phyloP scores from a whole-genome alignment of 2,888 invertebrate species.

The Timema podura region DNA sequence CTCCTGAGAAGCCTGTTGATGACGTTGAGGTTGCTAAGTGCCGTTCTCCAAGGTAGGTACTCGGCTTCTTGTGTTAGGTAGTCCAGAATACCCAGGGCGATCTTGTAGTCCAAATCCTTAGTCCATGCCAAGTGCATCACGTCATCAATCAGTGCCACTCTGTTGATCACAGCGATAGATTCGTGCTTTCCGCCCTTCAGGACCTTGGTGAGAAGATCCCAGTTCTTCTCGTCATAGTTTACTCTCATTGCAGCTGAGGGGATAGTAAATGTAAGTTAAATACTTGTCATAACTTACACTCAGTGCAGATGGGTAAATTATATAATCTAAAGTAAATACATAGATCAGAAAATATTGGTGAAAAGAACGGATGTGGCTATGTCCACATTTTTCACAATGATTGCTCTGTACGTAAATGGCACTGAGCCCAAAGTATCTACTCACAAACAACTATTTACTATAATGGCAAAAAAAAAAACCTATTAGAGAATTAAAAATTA shows the following conservation, averaged over 20 bases:
- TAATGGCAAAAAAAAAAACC: too few relatives aligned
- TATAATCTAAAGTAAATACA: too few relatives aligned
- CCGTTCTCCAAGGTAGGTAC: slow-evolving; percentile 61
- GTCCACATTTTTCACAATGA: too few relatives aligned
- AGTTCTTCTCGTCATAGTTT: slow-evolving; percentile 72
- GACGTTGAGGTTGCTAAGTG: slow-evolving; percentile 55
- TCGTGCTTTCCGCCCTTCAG: slow-evolving; percentile 52
- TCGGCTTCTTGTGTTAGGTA: slow-evolving; percentile 56
- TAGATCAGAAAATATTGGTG: too few relatives aligned
- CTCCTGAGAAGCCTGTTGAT: slow-evolving; percentile 53
- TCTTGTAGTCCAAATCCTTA: slow-evolving; percentile 61
- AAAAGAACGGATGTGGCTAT: too few relatives aligned
- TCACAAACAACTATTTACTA: too few relatives aligned
- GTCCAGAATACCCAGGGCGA: slow-evolving; percentile 51
- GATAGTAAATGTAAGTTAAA: too few relatives aligned
- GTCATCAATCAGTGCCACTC: slow-evolving; percentile 81
- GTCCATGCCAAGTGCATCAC: slow-evolving; percentile 62
- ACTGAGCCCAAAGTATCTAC: too few relatives aligned
- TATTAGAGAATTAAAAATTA: too few relatives aligned
- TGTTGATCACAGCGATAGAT: slow-evolving; percentile 63
- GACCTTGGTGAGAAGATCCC: slow-evolving; percentile 58
- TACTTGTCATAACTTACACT: too few relatives aligned
- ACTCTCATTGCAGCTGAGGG: slow-evolving; percentile 47
- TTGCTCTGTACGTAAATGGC: too few relatives aligned
- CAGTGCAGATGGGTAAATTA: too few relatives aligned